Percentiles rank a stretch among this genome's conserved stretches.
Conservation (phyloP, 2,888 invertebrate genomes). For the Platycheirus rosarum region DNA sequence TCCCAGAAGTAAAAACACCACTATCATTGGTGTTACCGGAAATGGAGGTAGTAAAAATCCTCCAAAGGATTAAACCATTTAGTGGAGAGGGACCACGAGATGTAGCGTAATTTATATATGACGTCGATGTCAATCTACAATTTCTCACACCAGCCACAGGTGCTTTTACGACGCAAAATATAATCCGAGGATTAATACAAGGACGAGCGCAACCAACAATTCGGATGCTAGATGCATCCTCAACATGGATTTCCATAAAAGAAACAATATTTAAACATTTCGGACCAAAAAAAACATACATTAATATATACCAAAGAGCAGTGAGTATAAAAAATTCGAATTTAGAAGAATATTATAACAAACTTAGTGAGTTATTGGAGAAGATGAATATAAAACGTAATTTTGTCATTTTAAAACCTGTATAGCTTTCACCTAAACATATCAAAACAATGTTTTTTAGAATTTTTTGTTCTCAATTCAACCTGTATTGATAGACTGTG, state of each 20-base stretch:
- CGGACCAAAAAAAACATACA: slow-evolving; percentile 8
- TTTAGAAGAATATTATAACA: background rate
- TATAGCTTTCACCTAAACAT: background rate
- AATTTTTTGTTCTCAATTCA: background rate
- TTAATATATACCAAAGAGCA: background rate
- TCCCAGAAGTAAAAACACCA: no score
- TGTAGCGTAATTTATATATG: background rate
- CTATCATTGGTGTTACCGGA: background rate
- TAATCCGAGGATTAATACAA: background rate
- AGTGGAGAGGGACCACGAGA: background rate
- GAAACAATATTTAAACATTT: slow-evolving; percentile 3
- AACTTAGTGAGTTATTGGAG: background rate
- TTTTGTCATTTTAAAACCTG: background rate
- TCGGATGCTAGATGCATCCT: background rate
- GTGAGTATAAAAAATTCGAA: background rate
- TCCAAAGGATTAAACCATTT: background rate
- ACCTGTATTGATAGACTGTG: background rate
- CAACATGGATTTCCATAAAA: background rate
- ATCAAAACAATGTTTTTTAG: background rate
- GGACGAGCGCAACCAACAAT: background rate
- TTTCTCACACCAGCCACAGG: background rate
- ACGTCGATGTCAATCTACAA: background rate
- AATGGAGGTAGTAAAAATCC: slow-evolving; percentile 15
- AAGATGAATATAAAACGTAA: background rate
- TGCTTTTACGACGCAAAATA: background rate